Base-by-base conservation (phyloP, 2,113 vertebrate species). In the Sinocyclocheilus anophthalmus region DNA sequence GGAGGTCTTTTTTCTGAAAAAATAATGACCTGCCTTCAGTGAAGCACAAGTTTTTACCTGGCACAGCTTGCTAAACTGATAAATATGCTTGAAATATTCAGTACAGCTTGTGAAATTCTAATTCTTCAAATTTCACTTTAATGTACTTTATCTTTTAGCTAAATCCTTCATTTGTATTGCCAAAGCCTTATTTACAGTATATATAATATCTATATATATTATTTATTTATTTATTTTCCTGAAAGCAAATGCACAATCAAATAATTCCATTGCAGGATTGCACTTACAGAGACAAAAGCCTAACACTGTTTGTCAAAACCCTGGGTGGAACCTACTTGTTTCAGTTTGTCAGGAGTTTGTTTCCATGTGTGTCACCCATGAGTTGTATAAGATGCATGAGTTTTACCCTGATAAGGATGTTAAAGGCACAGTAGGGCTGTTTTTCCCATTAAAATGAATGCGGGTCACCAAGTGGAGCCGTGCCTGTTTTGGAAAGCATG, bases 361-460 rank as follows among this genome's bases (percentile, higher is more conserved):
- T 63, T 70, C 39, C 77, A 78, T 53, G 86, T 83, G 69, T 83
- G 69, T 69, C 87, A 84, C 85, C 86, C 79, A 83, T 86, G 61
- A 84, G 69, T 86, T 89, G 50, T 86, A 83, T 84, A 79, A 86
- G 78, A 88, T 90, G 93, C 92, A 94, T 94, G 92, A 85, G 53
- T 80, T 87, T 79, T 5, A 37, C 89, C 18, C 33, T 84, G 33
- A 76, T 61, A 57, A 86, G 37, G 83, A 12, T 37, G 50, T 69
- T 83, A 65, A 81, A 24, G 18, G 16, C n/a, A 61, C n/a, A 50
- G 16, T 3, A 20, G 81, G 70, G 80, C 33, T 13, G 7, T 26
- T 75, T 84, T 45, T 20, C n/a, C 67, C 30, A 69, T 61, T 84
- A 20, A 61, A 75, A 88, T 37, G 12, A 55, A 24, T 84, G 67